phyloP scores from a whole-genome alignment of 2,797 vertebrate species.

The Urosaurus nigricauda region DNA sequence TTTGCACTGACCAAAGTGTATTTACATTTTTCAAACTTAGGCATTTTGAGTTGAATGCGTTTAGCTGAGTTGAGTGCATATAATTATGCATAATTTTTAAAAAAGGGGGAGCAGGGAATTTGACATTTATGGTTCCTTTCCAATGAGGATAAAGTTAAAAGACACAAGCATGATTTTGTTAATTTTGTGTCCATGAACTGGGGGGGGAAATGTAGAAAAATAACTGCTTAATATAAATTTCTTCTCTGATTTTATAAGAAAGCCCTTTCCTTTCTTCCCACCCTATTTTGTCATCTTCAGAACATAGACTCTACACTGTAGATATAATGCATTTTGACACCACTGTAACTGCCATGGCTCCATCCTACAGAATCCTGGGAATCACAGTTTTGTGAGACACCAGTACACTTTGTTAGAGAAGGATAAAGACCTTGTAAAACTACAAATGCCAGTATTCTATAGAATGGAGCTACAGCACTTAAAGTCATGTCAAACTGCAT shows the following conservation, averaged over 20 bases:
- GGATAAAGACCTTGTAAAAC: too few relatives aligned
- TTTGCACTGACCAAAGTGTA: neutral
- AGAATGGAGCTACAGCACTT: too few relatives aligned
- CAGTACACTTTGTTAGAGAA: too few relatives aligned
- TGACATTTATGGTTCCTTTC: neutral
- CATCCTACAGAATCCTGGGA: too few relatives aligned
- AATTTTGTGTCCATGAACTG: neutral
- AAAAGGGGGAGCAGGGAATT: neutral
- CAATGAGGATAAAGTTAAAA: neutral
- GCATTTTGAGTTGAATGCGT: neutral
- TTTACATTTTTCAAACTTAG: neutral
- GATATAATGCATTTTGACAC: too few relatives aligned
- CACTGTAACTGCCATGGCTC: too few relatives aligned
- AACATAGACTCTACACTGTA: too few relatives aligned
- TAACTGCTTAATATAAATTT: neutral
- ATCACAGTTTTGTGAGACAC: too few relatives aligned
- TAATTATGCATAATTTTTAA: neutral
- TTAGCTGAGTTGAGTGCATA: neutral
- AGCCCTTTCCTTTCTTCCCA: neutral
- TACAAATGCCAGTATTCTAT: too few relatives aligned
- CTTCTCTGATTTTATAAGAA: neutral
- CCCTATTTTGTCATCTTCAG: too few relatives aligned
- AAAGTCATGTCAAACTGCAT: too few relatives aligned
- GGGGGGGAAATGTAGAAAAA: neutral
- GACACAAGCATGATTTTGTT: neutral